These are phyloP conservation scores for Chymomyza caudatula DNA, from an alignment of 2,888 invertebrate genomes.

Conservation along the genomic window DNA sequence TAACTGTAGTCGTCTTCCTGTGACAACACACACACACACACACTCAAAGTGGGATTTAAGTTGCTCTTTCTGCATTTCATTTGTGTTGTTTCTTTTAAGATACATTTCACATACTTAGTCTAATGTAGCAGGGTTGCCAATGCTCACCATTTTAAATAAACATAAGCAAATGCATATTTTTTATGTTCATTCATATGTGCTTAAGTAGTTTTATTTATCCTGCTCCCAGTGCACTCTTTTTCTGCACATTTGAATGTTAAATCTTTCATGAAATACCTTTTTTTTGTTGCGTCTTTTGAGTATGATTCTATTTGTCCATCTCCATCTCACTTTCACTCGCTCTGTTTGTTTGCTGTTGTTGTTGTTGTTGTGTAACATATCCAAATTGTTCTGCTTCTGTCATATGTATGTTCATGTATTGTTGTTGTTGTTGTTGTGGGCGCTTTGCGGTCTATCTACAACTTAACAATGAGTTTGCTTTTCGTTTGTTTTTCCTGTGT, in stretches of 20 bases:
- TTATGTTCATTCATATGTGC: constrained; percentile 66
- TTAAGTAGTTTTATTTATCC: constrained; percentile 75
- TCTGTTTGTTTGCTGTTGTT: constrained; percentile 18
- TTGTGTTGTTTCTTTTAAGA: background rate
- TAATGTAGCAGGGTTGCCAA: background rate
- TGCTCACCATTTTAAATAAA: constrained; percentile 31
- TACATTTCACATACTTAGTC: background rate
- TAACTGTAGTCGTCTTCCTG: background rate
- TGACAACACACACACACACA: background rate
- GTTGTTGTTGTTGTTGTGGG: constrained; percentile 9
- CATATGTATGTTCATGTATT: constrained; percentile 2
- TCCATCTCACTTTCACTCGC: constrained; percentile 1
- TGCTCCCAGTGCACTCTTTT: constrained; percentile 31
- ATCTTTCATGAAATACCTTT: constrained; percentile 76
- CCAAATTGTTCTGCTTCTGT: constrained; percentile 21
- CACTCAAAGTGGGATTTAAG: background rate
- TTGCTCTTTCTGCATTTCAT: constrained; percentile 4
- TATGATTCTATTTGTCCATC: constrained; percentile 5
- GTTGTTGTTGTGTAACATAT: constrained; percentile 39
- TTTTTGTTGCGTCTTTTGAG: constrained; percentile 19
- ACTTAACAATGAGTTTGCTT: constrained; percentile 60
- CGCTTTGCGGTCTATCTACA: constrained; percentile 54
- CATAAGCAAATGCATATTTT: constrained; percentile 32
- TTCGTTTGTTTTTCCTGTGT: constrained; percentile 24
- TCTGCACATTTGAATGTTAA: constrained; percentile 77